phyloP scores from a whole-genome alignment of 2,797 vertebrate species.

The Tauraco hartlaubi region DNA sequence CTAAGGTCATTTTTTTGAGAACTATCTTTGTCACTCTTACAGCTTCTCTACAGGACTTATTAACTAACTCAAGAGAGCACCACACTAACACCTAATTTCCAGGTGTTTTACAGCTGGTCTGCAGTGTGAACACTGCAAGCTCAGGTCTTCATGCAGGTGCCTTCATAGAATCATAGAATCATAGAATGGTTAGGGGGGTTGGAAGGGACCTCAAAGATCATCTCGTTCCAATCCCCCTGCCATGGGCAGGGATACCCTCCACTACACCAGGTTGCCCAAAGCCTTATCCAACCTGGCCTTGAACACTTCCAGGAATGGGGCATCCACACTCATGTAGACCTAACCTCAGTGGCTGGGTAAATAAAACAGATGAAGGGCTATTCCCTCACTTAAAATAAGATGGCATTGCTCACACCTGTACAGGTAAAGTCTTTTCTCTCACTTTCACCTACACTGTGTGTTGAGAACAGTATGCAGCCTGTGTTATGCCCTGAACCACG shows the following conservation, averaged over 20 bases:
- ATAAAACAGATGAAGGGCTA: neutral
- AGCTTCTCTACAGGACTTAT: neutral
- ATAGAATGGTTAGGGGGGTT: too few species aligned
- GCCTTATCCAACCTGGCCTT: too few species aligned
- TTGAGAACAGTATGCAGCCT: neutral
- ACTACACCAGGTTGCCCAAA: too few species aligned
- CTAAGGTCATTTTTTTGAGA: neutral
- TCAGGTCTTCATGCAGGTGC: neutral
- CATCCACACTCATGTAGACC: neutral
- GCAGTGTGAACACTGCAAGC: neutral
- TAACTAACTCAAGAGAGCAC: neutral
- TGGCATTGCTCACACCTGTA: neutral
- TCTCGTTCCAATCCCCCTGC: too few species aligned
- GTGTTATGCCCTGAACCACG: neutral
- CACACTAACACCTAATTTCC: neutral
- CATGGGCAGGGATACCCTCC: too few species aligned
- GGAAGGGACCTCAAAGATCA: too few species aligned
- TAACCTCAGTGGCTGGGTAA: neutral
- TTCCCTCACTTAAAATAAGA: neutral
- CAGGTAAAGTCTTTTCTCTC: neutral
- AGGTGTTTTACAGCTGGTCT: rapidly evolving
- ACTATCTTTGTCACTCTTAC: neutral
- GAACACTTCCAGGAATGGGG: too few species aligned
- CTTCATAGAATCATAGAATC: neutral
- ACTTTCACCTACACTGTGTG: neutral